Evolutionary conservation across 2,888 invertebrate species (phyloP).

Genomic region (Microchrysa polita): DNA sequence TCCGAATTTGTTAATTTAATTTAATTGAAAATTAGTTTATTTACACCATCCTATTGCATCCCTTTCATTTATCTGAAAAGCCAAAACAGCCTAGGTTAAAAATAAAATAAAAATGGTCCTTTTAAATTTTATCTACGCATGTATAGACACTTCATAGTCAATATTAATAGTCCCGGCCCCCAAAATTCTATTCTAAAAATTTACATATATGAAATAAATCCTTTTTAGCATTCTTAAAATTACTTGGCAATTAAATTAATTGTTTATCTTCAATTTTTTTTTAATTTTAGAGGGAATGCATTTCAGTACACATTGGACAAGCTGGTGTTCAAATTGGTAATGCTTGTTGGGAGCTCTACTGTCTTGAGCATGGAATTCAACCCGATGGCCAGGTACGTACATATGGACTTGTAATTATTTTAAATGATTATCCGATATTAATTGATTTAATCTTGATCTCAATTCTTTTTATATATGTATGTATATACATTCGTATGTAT

Average conservation of each 20-base stretch:
- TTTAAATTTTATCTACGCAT: too few species aligned
- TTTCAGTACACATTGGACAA: slow-evolving; percentile 87
- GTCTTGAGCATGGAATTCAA: slow-evolving; percentile 84
- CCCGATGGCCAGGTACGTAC: slow-evolving; percentile 77
- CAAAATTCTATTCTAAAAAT: too few species aligned
- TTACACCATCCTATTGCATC: not conserved
- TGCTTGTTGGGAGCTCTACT: slow-evolving; percentile 88
- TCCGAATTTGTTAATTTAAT: too few species aligned
- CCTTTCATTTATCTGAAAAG: not conserved
- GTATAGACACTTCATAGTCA: too few species aligned
- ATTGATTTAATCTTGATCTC: not conserved
- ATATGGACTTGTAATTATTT: too few species aligned
- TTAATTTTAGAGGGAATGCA: slow-evolving; percentile 78
- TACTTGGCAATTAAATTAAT: too few species aligned
- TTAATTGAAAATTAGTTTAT: not conserved
- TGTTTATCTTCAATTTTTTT: too few species aligned
- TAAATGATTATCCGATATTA: slow-evolving; percentile 14
- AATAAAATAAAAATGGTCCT: not conserved
- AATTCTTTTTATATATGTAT: not conserved
- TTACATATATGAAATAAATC: too few species aligned
- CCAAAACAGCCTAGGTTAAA: not conserved
- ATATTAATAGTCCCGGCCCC: too few species aligned
- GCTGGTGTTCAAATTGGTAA: slow-evolving; percentile 89
- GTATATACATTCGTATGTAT: not conserved
- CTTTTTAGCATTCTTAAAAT: too few species aligned